Base-by-base conservation (phyloP, 2,797 vertebrate genomes). In the Corythornis leucogaster region DNA sequence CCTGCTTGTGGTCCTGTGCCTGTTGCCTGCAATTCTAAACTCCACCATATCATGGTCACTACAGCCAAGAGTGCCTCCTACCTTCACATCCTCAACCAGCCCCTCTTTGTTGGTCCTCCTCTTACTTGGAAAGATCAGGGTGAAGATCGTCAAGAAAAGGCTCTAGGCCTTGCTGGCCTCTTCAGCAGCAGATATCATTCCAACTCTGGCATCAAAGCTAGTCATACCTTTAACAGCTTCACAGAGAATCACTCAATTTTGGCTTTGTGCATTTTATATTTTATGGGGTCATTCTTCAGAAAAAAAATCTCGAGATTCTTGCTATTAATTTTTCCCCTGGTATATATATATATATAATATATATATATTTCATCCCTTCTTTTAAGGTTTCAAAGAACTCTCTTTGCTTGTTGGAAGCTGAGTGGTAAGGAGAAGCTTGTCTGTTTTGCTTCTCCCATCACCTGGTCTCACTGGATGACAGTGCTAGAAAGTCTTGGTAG, bases 201-300 rank as follows among this genome's bases (percentile, higher is more conserved):
- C 15, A 38, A 30, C 7, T 10, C 12, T 16, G 6, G 16, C 22
- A 7, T 28, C 35, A 85, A 82, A 63, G 0, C 0, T 13, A 68
- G 20, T 25, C 24, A 18, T 46, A 38, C 26, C 15, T 53, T 57
- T 64, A 58, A 15, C 14, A 25, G 43, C 33, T 74, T 64, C 63
- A 48, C 9, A 59, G 43, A 63, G 7, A 5, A 46, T 38, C n/a
- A 73, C 9, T 7, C 6, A 24, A 3, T 69, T 63, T 53, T 24
- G 17, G 20, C 15, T 66, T 61, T 6, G 7, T 19, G 5, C 5
- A 26, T 62, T 82, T 64, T 57, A 19, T 26, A 2, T 50, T 85
- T 80, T 54, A 26, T 31, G 5, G 64, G 79, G 16, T 58, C 12
- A 30, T 58, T 75, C 14, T 46, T 66, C 31, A 62, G 31, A n/a